Percentiles rank a stretch among this genome's conserved stretches.
Conservation (phyloP, 1,140 invertebrate species). For the Monochamus saltuarius region DNA sequence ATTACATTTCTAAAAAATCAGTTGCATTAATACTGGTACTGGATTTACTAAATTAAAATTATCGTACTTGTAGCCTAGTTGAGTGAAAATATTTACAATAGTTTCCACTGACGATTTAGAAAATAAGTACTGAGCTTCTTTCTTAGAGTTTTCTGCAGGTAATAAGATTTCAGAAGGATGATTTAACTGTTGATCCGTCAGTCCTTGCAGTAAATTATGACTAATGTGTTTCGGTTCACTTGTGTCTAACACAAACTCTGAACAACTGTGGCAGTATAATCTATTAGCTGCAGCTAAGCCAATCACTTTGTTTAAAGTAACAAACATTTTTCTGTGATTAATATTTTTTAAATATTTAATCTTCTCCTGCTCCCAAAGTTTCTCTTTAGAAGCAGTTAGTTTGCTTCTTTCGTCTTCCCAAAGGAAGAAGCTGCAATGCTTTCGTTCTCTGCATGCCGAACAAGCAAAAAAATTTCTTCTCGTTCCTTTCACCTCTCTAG, state of each 20-base stretch:
- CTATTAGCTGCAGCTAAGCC: slow-evolving; percentile 49
- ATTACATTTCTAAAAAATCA: slow-evolving; percentile 63
- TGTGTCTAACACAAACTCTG: slow-evolving; percentile 56
- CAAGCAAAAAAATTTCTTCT: slow-evolving; percentile 68
- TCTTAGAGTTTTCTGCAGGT: slow-evolving; percentile 65
- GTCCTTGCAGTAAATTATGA: slow-evolving; percentile 53
- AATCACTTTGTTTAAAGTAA: slow-evolving; percentile 52
- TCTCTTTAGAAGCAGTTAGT: slow-evolving; percentile 53
- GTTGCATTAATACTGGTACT: not conserved
- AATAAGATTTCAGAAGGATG: slow-evolving; percentile 62
- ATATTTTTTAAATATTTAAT: slow-evolving; percentile 54
- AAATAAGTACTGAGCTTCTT: slow-evolving; percentile 78
- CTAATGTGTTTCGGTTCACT: slow-evolving; percentile 54
- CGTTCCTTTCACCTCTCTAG: slow-evolving; percentile 47
- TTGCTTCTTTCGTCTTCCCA: slow-evolving; percentile 56
- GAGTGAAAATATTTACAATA: slow-evolving; percentile 57
- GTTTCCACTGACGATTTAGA: slow-evolving; percentile 58
- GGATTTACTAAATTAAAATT: not conserved
- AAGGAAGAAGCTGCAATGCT: slow-evolving; percentile 69
- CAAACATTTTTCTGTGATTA: slow-evolving; percentile 57
- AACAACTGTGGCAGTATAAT: slow-evolving; percentile 66
- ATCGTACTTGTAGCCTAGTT: slow-evolving; percentile 55
- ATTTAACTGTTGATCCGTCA: slow-evolving; percentile 56
- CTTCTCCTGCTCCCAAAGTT: slow-evolving; percentile 55
- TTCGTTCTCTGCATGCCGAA: slow-evolving; percentile 74